Evolutionary conservation across 1,140 invertebrate genomes (phyloP), one percentile per base, ranked within the genome.

Genomic region (Oncopodura yosiiana): DNA sequence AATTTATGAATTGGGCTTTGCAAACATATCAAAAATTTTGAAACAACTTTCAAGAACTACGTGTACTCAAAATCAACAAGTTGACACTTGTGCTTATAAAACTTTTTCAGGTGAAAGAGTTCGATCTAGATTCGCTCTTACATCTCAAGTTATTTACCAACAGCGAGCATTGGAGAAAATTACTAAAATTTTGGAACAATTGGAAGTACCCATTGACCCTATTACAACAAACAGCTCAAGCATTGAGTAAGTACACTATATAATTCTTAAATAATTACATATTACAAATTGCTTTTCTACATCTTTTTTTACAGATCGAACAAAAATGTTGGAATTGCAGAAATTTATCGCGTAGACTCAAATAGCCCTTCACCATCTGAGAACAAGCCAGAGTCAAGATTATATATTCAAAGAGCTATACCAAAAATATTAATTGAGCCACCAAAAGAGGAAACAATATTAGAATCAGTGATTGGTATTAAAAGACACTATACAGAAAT

Each of bases 111-210:
- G n/a, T 18, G 44, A 46, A 16, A 46, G 19, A 29, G 18, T 46
- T 19, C 29, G 44, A 32, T 46, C 44, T 11, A 46, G 44, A 19
- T 46, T 46, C 18, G 34, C 9, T 18, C 9, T 46, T 19, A 46
- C 44, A 16, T 9, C 44, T 32, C 44, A 46, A 12, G 19, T 46
- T 12, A 27, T 46, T 12, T 19, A 19, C 9, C 44, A 46, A 21
- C 30, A 46, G 23, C 30, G 34, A 21, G 44, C 44, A 4, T 21
- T 46, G 44, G 29, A 46, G 14, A 46, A 14, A 32, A 46, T 46
- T 32, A 30, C 19, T 9, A 46, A 46, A 14, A 30, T 46, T 2
- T 27, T 46, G 11, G 16, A 19, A 16, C 27, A 46, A 1, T 9
- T 46, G 1, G 27, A 46, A 2, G 19, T 9, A 3, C 30, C 6